Conservation (phyloP, 2,797 vertebrate species). For the Craterocephalus amniculus region DNA sequence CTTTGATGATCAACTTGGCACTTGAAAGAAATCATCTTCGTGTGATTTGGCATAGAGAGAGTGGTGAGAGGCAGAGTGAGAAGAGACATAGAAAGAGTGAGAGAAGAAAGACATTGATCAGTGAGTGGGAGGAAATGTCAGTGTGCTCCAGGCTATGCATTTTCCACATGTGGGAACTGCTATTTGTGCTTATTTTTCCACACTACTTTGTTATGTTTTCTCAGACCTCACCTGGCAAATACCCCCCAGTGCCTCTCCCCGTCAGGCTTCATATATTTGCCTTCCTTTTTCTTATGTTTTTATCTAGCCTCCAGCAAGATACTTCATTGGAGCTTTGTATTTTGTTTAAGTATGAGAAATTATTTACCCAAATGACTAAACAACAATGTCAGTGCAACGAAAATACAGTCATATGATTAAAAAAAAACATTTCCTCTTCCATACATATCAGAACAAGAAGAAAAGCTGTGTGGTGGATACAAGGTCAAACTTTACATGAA, state of each 20-base stretch:
- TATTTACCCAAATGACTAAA: neutral
- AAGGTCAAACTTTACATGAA: neutral
- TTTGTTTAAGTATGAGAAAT: neutral
- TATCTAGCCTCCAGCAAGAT: neutral
- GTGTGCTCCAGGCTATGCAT: constrained; percentile 61
- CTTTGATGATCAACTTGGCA: constrained; percentile 58
- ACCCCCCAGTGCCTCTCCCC: neutral
- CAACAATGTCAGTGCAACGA: neutral
- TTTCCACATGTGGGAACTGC: constrained; percentile 62
- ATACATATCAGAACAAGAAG: too few species aligned
- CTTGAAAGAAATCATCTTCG: constrained; percentile 60
- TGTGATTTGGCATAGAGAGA: constrained; percentile 59
- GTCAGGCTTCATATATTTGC: neutral
- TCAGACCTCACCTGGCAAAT: constrained; percentile 35
- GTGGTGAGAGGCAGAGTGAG: constrained; percentile 42
- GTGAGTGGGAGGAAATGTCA: constrained; percentile 74
- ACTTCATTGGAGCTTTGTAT: neutral
- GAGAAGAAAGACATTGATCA: constrained; percentile 71
- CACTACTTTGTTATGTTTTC: constrained; percentile 45
- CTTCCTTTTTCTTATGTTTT: neutral
- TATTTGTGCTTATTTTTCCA: constrained; percentile 62
- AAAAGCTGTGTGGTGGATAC: neutral
- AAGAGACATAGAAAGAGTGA: constrained; percentile 29
- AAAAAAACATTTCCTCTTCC: too few species aligned
- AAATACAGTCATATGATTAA: neutral